Conservation (phyloP, 2,113 vertebrate genomes). For the Pardalotus punctatus region DNA sequence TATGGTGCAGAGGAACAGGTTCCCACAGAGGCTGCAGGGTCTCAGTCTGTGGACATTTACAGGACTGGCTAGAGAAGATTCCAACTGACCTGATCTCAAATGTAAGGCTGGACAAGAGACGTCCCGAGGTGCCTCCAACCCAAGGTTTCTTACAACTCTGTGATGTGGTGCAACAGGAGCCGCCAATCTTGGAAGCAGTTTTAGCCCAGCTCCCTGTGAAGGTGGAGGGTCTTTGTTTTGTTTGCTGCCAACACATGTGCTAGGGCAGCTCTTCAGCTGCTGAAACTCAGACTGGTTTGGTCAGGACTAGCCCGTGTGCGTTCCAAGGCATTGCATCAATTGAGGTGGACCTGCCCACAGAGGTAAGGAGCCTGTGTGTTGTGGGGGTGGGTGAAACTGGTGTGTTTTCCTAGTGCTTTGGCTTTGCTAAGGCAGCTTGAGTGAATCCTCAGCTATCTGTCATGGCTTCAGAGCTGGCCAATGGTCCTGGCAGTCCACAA, state of each 20-base stretch:
- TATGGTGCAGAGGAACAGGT: background rate
- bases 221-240: background rate
- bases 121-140: background rate
- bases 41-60: background rate
- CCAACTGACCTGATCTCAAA: background rate
- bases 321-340: background rate
- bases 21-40: background rate
- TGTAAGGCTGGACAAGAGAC: background rate
- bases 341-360: background rate
- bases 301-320: background rate
- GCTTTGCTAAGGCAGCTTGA: background rate
- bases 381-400: background rate
- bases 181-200: background rate
- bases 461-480: background rate
- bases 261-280: background rate
- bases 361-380: rapidly evolving
- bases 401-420: background rate
- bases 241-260: background rate
- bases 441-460: background rate
- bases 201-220: background rate
- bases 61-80: background rate
- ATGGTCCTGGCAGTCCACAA: background rate
- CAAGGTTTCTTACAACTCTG: background rate
- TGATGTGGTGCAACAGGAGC: rapidly evolving
- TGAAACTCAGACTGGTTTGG: background rate